These are phyloP conservation scores for Uria lomvia DNA, from an alignment of 2,113 vertebrate genomes.

Conservation along the genomic window DNA sequence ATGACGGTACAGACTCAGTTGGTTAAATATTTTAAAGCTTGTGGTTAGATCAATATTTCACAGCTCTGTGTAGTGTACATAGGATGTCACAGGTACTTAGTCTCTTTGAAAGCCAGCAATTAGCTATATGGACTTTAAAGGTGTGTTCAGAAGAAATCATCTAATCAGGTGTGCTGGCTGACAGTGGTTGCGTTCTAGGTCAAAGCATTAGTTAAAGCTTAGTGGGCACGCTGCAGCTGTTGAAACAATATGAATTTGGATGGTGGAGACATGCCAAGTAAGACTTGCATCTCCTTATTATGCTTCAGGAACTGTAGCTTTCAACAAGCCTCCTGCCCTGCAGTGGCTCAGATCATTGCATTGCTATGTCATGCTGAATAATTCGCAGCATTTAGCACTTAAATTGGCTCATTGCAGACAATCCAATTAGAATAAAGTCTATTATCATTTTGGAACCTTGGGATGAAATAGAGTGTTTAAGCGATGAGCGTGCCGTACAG, in stretches of 20 bases:
- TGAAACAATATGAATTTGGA: slow-evolving; percentile 61
- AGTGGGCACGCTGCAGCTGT: slow-evolving; percentile 57
- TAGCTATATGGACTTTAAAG: not conserved
- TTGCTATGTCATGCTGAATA: slow-evolving; percentile 88
- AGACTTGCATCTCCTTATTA: slow-evolving; percentile 52
- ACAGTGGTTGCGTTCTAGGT: slow-evolving; percentile 64
- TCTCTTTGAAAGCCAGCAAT: slow-evolving; percentile 13
- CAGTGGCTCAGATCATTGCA: slow-evolving; percentile 83
- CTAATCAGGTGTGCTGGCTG: slow-evolving; percentile 48
- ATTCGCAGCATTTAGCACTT: slow-evolving; percentile 90
- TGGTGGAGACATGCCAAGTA: slow-evolving; percentile 64
- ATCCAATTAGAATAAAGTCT: slow-evolving; percentile 85
- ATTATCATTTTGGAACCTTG: slow-evolving; percentile 81
- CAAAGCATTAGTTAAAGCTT: slow-evolving; percentile 65
- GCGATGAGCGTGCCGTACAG: slow-evolving; percentile 16
- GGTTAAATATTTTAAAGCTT: slow-evolving; percentile 45
- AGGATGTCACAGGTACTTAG: not conserved
- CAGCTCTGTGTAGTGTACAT: not conserved
- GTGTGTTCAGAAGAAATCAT: slow-evolving; percentile 32
- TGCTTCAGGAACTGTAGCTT: slow-evolving; percentile 70
- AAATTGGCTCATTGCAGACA: slow-evolving; percentile 85
- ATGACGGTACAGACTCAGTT: not conserved
- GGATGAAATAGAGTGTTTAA: slow-evolving; percentile 75
- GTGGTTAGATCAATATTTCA: slow-evolving; percentile 33
- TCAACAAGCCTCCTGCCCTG: slow-evolving; percentile 76